Conservation (phyloP, 1,140 invertebrate genomes). For the Drosophila simulans region DNA sequence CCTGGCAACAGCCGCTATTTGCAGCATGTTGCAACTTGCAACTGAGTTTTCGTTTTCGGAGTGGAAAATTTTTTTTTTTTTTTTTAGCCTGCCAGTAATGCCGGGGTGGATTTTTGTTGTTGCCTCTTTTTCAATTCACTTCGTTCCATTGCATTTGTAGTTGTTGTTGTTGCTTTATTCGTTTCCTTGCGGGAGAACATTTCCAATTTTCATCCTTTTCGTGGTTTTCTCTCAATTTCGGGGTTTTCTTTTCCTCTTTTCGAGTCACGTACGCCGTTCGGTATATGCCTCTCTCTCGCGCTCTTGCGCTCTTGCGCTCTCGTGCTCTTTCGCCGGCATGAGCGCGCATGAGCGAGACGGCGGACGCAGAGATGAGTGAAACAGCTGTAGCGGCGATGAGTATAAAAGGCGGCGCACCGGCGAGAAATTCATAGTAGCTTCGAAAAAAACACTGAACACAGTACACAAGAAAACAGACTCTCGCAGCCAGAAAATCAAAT, state of each 20-base stretch:
- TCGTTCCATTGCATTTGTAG: slow-evolving; percentile 20
- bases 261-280: slow-evolving; percentile 66
- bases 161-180: slow-evolving; percentile 4
- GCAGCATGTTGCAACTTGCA: slow-evolving; percentile 42
- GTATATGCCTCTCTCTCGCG: slow-evolving; percentile 5
- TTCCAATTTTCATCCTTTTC: slow-evolving; percentile 64
- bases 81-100: slow-evolving; percentile 29
- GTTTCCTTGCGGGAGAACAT: slow-evolving; percentile 59
- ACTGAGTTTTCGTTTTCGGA: slow-evolving; percentile 62
- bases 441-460: slow-evolving; percentile 65
- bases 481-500: slow-evolving; percentile 28
- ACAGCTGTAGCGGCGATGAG: slow-evolving; percentile 34
- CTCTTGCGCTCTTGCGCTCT: slow-evolving; percentile 17
- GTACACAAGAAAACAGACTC: neutral
- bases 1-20: slow-evolving; percentile 43
- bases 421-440: slow-evolving; percentile 77
- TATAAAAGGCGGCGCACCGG: slow-evolving; percentile 64
- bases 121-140: neutral
- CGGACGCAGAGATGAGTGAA: slow-evolving; percentile 30
- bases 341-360: slow-evolving; percentile 72
- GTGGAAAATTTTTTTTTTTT: slow-evolving; percentile 76
- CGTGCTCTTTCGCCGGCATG: slow-evolving; percentile 45
- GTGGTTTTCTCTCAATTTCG: slow-evolving; percentile 25
- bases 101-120: slow-evolving; percentile 32
- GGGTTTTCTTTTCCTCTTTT: slow-evolving; percentile 45